Base-by-base conservation (phyloP, 2,797 vertebrate species). In the Pelochelys cantorii region DNA sequence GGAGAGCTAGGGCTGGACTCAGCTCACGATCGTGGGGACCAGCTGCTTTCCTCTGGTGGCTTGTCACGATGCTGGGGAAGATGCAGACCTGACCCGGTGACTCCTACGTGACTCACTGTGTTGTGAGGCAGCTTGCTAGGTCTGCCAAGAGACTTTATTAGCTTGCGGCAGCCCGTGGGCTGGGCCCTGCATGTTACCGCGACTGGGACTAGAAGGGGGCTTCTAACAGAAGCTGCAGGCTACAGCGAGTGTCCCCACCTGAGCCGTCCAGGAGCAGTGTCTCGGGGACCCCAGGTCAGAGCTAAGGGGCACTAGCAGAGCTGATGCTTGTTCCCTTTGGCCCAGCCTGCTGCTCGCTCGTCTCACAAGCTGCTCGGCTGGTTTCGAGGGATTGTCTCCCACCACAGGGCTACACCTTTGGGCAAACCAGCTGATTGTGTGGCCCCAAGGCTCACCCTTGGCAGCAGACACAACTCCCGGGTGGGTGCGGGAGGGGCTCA, bases 1-100 rank as follows among this genome's bases (percentile, higher is more conserved):
- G 59, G 6, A 27, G 34, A 18, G 37, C 74, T 4, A 25, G 52
- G 55, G 25, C 11, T 31, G 81, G 25, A 27, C 4, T 48, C 11
- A 14, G 29, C 17, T 48, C 42, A 31, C 5, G 55, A 15, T 0
- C 4, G 14, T 13, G 55, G n/a, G 53, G 77, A 71, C 81, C 79
- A 0, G 2, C 12, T 85, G 87, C 57, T 37, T 0, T 74, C 79
- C 53, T 34, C 23, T 15, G 1, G 11, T 7, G 42, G 75, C 48
- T 55, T 29, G 31, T 34, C 14, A 27, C 2, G 7, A 29, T 53
- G 11, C 23, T 15, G 12, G 11, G 42, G 78, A 29, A 3, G n/a
- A 4, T 37, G 25, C 1, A 1, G 71, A 74, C 23, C 9, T 23
- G 20, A 37, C 20, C 3, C 5, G 3, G 7, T 14, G 22, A 42